Conservation (phyloP, 2,888 invertebrate species). For the Tipula helvola region DNA sequence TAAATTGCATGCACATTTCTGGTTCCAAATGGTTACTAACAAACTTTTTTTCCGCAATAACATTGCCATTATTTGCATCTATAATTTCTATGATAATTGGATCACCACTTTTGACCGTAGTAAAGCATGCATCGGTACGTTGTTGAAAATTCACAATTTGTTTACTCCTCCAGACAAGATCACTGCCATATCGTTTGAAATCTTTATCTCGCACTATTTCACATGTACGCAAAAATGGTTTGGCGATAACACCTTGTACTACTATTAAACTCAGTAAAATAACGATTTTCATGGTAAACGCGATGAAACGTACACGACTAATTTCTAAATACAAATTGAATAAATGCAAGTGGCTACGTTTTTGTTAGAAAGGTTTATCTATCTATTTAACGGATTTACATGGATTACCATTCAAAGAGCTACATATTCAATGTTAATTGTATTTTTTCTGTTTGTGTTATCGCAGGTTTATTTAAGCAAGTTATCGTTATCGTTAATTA, state of each 20-base stretch:
- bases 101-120: not conserved
- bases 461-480: too few species aligned
- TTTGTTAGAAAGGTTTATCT: too few species aligned
- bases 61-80: not conserved
- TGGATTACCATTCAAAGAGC: too few species aligned
- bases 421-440: too few species aligned
- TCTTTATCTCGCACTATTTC: not conserved
- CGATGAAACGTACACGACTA: not conserved
- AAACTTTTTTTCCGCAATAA: not conserved
- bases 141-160: not conserved
- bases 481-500: too few species aligned
- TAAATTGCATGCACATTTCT: not conserved
- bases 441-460: too few species aligned
- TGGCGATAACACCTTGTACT: not conserved
- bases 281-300: not conserved
- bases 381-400: too few species aligned
- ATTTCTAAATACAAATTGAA: not conserved
- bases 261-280: not conserved
- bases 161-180: not conserved
- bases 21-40: not conserved
- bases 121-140: not conserved
- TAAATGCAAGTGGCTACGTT: not conserved
- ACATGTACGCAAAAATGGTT: not conserved
- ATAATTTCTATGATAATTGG: not conserved
- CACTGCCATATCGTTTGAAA: not conserved